Base-by-base conservation (phyloP, 2,113 vertebrate genomes). In the Sander lucioperca region DNA sequence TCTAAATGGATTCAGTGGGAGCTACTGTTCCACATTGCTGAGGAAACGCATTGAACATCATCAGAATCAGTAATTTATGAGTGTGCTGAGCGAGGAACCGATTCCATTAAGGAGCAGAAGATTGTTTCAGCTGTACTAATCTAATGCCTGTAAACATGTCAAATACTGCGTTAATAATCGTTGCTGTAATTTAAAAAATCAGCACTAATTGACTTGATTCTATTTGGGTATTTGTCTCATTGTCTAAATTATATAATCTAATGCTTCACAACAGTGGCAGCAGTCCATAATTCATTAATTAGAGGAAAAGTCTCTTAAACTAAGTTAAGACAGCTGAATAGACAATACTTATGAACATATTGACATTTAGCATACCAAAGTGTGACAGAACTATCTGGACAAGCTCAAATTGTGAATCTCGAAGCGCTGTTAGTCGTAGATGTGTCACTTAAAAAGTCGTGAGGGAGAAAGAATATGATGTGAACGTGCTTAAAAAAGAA, bases 151-250 rank as follows among this genome's bases (percentile, higher is more conserved):
- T 59, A 68, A 86, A 84, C 36, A 80, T 58, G 70, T 45, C 79
- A 81, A 86, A 69, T 33, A 81, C 77, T 57, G 68, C 18, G 12
- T 65, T 84, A 82, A 80, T 85, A 56, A 68, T 70, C 53, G 73
- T 77, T 80, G n/a, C 58, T 53, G 27, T 62, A n/a, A 59, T 56
- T n/a, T 30, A 10, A 1, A 51, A 65, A 79, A 71, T 11, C 25
- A 27, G 18, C 58, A 21, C 62, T 72, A 39, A 87, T 77, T 62
- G 10, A 36, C 48, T 68, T 57, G 23, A 79, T 84, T 53, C 78
- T 57, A 59, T 76, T 75, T 25, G 50, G n/a, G 43, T 53, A 30
- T 78, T 86, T 70, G 67, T 64, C 25, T 61, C 2, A 30, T 61
- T 51, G 18, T 63, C 14, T 48, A 14, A 25, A 10, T 82, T 53